Evolutionary conservation across 2,888 invertebrate species (phyloP), one percentile per base, ranked within the genome.

Genomic region (Callinectes sapidus): DNA sequence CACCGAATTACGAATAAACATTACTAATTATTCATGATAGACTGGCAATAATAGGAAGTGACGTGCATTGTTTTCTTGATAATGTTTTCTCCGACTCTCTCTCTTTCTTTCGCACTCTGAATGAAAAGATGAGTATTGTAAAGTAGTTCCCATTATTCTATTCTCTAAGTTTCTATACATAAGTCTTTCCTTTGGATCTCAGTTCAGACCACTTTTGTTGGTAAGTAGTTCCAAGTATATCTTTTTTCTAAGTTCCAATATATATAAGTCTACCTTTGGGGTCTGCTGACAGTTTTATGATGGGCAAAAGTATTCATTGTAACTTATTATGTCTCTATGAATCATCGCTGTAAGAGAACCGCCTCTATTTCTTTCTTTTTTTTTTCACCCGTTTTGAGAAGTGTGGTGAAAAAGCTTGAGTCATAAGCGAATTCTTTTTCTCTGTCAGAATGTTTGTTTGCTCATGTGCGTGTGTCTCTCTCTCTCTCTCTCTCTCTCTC

Each of bases 401-500:
- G 48, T 8, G 48, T 48, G 48, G 48, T 48, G 48, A 28, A 28
- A 71, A 71, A 28, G 13, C 18, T 61, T 61, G 23, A 71, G 71
- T 28, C 71, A 71, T 71, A 28, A 28, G 10, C n/a, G 28, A n/a
- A 23, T n/a, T 2, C 28, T 71, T 28, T 13, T 28, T 71, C 71
- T 71, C 28, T 71, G 10, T 28, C 66, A 1, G 13, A 3, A 3
- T 71, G 18, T 6, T 18, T 77, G 77, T 16, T n/a, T 77, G 23
- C 16, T 10, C 32, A 16, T 85, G 85, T 61, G 18, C 18, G 61
- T 61, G 61, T 28, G 23, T 28, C 77, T 77, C 77, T 28, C 77
- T 28, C 3, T 28, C n/a, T 77, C n/a, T n/a, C 77, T 77, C 77
- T 77, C 77, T 77, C 23, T 77, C 77, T 77, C 77, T 77, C 77